phyloP scores from a whole-genome alignment of 2,113 vertebrate genomes.

The Atlantisia rogersi region DNA sequence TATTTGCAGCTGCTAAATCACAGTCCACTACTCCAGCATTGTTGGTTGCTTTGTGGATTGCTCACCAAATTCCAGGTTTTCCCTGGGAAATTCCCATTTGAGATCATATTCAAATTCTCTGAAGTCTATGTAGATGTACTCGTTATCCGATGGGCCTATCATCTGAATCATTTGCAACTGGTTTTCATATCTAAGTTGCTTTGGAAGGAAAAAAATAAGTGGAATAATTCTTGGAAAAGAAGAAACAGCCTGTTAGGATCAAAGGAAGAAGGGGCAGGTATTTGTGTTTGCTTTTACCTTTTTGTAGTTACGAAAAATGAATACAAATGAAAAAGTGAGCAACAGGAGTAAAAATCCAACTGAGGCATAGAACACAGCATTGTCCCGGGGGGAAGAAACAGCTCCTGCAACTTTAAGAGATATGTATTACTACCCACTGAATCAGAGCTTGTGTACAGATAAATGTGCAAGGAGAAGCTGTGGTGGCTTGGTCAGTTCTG shows the following conservation, averaged over 20 bases:
- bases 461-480: not conserved
- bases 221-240: not conserved
- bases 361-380: conserved; percentile 49
- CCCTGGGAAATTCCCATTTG: conserved; percentile 95
- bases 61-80: conserved; percentile 95
- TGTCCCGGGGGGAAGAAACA: conserved; percentile 51
- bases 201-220: conserved; percentile 10
- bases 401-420: conserved; percentile 66
- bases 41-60: not conserved
- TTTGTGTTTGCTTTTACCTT: conserved; percentile 74
- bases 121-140: conserved; percentile 95
- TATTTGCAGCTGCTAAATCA: not conserved
- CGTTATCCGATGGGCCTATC: conserved; percentile 87
- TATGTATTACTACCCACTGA: not conserved
- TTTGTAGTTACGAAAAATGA: conserved; percentile 75
- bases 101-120: conserved; percentile 86
- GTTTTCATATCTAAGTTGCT: conserved; percentile 89
- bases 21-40: not conserved
- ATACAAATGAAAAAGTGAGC: not conserved
- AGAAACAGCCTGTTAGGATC: not conserved
- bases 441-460: not conserved
- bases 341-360: conserved; percentile 66
- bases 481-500: not conserved
- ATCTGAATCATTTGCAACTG: conserved; percentile 92
- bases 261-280: not conserved